Percentiles rank a stretch among this genome's conserved stretches.
Evolutionary conservation across 2,797 vertebrate genomes (phyloP).

Genomic region (Falco rusticolus): DNA sequence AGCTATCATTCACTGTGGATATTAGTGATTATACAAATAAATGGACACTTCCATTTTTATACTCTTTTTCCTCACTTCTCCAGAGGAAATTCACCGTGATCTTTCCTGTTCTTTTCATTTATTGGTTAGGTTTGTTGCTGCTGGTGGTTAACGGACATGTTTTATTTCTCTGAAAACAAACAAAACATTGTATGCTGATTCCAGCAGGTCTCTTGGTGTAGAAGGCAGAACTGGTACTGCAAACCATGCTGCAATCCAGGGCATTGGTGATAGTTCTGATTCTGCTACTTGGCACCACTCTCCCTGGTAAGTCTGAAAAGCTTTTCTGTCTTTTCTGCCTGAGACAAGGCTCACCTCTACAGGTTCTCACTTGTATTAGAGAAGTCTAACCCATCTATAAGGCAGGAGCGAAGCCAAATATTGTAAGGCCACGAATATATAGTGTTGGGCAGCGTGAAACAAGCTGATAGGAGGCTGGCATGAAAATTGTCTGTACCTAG

Average conservation of each 20-base stretch:
- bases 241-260: slow-evolving; percentile 66
- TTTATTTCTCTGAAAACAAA: slow-evolving; percentile 16
- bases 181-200: not conserved
- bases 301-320: slow-evolving; percentile 48
- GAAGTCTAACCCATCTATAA: not conserved
- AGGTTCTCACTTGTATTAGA: not conserved
- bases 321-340: not conserved
- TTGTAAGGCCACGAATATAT: not conserved
- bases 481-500: not conserved
- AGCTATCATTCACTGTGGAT: not conserved
- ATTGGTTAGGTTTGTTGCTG: not conserved
- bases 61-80: not conserved
- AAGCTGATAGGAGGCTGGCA: not conserved
- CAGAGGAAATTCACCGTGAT: not conserved
- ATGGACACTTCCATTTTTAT: not conserved
- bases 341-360: not conserved
- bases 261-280: slow-evolving; percentile 54
- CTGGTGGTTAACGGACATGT: not conserved
- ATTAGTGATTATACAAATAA: not conserved
- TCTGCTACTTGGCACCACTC: slow-evolving; percentile 53
- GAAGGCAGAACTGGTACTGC: not conserved
- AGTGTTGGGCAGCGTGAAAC: not conserved
- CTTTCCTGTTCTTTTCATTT: not conserved
- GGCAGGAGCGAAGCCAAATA: not conserved
- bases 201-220: slow-evolving; percentile 6